Conservation (phyloP, 2,113 vertebrate species). For the Brachirus orientalis region DNA sequence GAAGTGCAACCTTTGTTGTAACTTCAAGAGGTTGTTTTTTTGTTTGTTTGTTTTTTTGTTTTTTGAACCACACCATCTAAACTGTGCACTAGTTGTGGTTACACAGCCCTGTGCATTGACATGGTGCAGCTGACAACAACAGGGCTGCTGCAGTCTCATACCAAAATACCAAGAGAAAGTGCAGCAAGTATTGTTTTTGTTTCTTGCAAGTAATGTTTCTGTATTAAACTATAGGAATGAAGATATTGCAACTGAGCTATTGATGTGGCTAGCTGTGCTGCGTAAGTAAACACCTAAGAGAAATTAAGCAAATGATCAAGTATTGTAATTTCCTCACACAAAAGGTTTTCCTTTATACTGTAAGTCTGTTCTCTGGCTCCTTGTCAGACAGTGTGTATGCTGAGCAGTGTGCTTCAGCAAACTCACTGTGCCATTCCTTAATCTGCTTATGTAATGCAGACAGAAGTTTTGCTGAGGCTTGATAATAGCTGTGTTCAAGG, state of each 20-base stretch:
- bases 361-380: neutral
- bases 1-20: slow-evolving; percentile 49
- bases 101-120: slow-evolving; percentile 45
- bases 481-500: slow-evolving; percentile 19
- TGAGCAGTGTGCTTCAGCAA: slow-evolving; percentile 24
- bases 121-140: slow-evolving; percentile 10
- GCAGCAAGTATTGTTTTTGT: neutral
- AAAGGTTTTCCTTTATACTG: neutral
- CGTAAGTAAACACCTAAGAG: neutral
- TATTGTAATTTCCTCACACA: neutral
- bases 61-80: slow-evolving; percentile 21
- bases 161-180: slow-evolving; percentile 8
- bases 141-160: slow-evolving; percentile 12
- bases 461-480: slow-evolving; percentile 36
- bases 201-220: neutral
- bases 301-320: neutral
- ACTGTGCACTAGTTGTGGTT: slow-evolving; percentile 10
- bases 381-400: slow-evolving; percentile 19
- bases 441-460: slow-evolving; percentile 58
- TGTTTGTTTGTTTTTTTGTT: slow-evolving; percentile 44
- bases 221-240: neutral
- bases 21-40: slow-evolving; percentile 55
- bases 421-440: slow-evolving; percentile 31
- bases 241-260: neutral
- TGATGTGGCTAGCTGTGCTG: slow-evolving; percentile 1